A percentile compares a stretch with the other conserved stretches of the same genome.
Evolutionary conservation across 2,797 vertebrate genomes (phyloP).

Genomic region (Peromyscus attwateri): DNA sequence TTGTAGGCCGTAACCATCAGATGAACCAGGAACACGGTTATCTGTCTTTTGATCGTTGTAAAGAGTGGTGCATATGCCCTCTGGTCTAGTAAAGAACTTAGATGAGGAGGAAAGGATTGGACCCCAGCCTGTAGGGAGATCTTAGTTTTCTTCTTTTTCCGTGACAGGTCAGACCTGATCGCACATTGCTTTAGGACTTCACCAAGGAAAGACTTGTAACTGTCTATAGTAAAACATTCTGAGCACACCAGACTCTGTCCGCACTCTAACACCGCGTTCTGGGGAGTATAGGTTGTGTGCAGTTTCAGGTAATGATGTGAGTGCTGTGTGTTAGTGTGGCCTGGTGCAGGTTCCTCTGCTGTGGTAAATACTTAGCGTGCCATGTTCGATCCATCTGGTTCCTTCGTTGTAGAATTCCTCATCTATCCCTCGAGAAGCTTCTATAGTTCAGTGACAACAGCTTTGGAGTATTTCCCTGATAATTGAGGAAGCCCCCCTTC

Average conservation of each 20-base stretch:
- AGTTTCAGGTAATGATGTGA: neutral
- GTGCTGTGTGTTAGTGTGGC: neutral
- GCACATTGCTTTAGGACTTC: neutral
- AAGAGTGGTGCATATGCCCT: neutral
- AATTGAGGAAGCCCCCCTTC: neutral
- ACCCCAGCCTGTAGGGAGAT: neutral
- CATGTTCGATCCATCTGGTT: neutral
- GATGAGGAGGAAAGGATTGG: neutral
- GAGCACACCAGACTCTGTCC: neutral
- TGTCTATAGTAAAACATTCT: neutral
- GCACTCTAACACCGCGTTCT: neutral
- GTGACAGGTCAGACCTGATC: neutral
- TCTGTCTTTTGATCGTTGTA: neutral
- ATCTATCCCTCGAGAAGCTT: neutral
- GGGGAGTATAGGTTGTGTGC: neutral
- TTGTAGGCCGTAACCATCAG: neutral
- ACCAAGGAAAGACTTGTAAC: neutral
- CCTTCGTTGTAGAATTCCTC: neutral
- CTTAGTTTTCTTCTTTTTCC: neutral
- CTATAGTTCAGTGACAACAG: neutral
- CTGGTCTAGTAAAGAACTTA: neutral
- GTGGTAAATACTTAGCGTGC: neutral
- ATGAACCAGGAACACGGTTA: neutral
- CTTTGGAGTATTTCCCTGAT: slow-evolving; percentile 48
- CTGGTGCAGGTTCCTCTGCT: neutral